Percentiles rank a stretch among this genome's conserved stretches.
These are phyloP conservation scores for Colistium nudipinnis DNA, from an alignment of 2,113 vertebrate genomes.

Conservation along the genomic window DNA sequence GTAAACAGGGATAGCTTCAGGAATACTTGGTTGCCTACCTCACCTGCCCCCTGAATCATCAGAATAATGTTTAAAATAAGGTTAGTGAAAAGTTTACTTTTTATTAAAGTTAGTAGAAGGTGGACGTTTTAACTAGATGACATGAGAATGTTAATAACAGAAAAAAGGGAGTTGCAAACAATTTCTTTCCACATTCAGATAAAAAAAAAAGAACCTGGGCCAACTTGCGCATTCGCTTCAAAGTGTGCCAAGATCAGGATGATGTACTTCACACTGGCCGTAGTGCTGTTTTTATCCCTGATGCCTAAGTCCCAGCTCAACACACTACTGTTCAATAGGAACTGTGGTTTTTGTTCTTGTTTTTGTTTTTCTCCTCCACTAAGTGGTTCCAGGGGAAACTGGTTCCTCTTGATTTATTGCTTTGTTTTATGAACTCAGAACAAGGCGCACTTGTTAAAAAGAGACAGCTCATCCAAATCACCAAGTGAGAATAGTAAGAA, in stretches of 20 bases:
- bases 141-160: too few species aligned
- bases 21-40: neutral
- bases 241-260: neutral
- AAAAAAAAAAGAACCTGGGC: too few species aligned
- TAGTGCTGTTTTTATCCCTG: neutral
- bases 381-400: neutral
- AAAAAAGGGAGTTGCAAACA: too few species aligned
- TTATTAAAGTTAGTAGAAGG: too few species aligned
- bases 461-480: neutral
- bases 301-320: neutral
- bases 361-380: neutral
- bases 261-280: neutral
- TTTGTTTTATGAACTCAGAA: neutral
- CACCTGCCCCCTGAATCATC: neutral
- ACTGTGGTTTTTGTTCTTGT: slow-evolving; percentile 1
- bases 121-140: too few species aligned
- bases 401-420: neutral
- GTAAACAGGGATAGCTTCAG: neutral
- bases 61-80: too few species aligned
- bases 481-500: neutral
- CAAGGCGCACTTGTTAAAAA: neutral
- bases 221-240: neutral
- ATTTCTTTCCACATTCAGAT: too few species aligned
- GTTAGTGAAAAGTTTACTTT: too few species aligned
- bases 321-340: neutral